Base-by-base conservation (phyloP, 2,113 vertebrate genomes). In the Lepidothrix coronata region DNA sequence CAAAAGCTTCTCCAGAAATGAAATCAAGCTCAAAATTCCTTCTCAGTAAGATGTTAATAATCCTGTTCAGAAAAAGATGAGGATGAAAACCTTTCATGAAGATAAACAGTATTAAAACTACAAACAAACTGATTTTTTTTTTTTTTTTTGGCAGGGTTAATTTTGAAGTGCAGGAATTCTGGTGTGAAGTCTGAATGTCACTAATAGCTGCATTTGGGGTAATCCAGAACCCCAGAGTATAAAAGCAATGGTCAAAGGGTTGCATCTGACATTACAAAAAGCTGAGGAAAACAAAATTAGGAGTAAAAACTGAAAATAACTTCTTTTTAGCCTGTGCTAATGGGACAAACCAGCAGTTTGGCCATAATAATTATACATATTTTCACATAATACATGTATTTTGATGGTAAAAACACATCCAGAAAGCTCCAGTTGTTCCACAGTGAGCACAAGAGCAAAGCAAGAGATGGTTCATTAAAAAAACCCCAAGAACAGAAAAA, bases 241-340 rank as follows among this genome's bases (percentile, higher is more conserved):
- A 68, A 75, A 79, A 48, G 3, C 43, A 88, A 35, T 6, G 6
- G 57, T 31, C 61, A 72, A 63, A 55, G 27, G 11, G 11, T 15
- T 67, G 7, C 6, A 28, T 19, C 10, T 43, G 61, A 49, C 66
- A 89, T 11, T 33, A 68, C 5, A 49, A 46, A 41, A 66, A 58
- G 19, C 14, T 48, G 54, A 88, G 27, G n/a, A 67, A 86, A 80
- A 71, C 66, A 87, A 94, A 66, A 48, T 52, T 15, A 14, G 66
- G 15, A 77, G 24, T 66, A 76, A 87, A 67, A 96, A 81, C 55
- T 94, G 24, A 88, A 97, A 83, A 37, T 48, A 92, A 88, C 21
- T 94, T 91, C 80, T 76, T 74, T 84, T 95, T 58, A 95, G 72
- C 21, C 43, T 43, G 76, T 43, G 68, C 71, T 94, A 93, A 73